Evolutionary conservation across 2,797 vertebrate species (phyloP).

Genomic region (Ambastaia sidthimunki): DNA sequence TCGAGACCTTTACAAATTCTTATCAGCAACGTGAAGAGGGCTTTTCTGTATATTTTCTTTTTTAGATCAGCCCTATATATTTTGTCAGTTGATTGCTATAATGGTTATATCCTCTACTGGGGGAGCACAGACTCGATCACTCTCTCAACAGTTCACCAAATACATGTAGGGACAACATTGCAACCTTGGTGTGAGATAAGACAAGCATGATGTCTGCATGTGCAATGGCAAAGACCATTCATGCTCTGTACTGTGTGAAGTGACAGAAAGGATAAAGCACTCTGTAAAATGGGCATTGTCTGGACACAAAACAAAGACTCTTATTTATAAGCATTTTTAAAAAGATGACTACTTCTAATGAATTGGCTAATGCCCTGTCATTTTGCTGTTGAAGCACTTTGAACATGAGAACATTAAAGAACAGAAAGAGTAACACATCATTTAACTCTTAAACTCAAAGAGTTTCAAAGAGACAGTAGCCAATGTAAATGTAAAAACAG

Average conservation of each 20-base stretch:
- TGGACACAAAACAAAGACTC: slow-evolving; percentile 55
- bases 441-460: slow-evolving; percentile 19
- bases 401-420: slow-evolving; percentile 57
- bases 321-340: slow-evolving; percentile 73
- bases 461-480: slow-evolving; percentile 31
- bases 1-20: slow-evolving; percentile 17
- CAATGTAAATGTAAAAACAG: slow-evolving; percentile 48
- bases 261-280: slow-evolving; percentile 16
- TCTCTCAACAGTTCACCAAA: no score
- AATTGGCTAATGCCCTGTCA: slow-evolving; percentile 53
- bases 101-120: slow-evolving; percentile 3
- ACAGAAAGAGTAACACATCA: slow-evolving; percentile 44
- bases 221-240: slow-evolving; percentile 1
- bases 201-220: slow-evolving; percentile 9
- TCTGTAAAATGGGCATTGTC: not conserved
- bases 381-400: slow-evolving; percentile 77
- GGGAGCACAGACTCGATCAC: not conserved
- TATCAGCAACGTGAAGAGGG: not conserved
- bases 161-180: not conserved
- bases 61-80: slow-evolving; percentile 16
- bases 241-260: slow-evolving; percentile 1
- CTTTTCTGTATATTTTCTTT: slow-evolving; percentile 14
- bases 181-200: not conserved
- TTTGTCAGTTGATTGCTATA: not conserved
- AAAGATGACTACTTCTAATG: slow-evolving; percentile 71